Percentiles rank a stretch among this genome's conserved stretches.
phyloP scores from a whole-genome alignment of 2,113 vertebrate species.

The Stegastes partitus region DNA sequence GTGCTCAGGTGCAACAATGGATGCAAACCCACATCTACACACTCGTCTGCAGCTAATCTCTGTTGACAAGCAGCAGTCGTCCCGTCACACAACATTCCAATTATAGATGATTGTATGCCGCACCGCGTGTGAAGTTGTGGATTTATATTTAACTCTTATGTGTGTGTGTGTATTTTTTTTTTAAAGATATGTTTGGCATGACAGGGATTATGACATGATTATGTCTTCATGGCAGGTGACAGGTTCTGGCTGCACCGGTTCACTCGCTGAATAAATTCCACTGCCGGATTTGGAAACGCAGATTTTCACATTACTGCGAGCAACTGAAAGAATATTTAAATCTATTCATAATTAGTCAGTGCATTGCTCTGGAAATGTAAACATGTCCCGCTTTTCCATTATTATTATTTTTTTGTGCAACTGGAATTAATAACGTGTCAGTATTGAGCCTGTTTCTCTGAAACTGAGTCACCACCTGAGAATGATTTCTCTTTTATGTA shows the following conservation, averaged over 20 bases:
- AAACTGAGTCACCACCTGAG: neutral
- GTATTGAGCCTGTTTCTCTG: neutral
- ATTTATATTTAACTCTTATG: constrained; percentile 41
- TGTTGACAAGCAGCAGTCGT: constrained; percentile 61
- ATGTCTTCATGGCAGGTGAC: constrained; percentile 22
- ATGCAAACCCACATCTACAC: constrained; percentile 6
- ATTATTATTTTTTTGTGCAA: too few relatives aligned
- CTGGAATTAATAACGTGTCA: neutral
- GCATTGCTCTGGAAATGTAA: neutral
- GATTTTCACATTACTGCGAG: neutral
- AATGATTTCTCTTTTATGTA: neutral
- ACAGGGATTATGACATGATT: constrained; percentile 41
- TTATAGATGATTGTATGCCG: constrained; percentile 51
- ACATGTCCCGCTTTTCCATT: too few relatives aligned
- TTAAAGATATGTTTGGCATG: constrained; percentile 38
- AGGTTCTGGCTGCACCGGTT: constrained; percentile 10
- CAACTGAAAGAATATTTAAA: constrained; percentile 2
- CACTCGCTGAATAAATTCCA: constrained; percentile 13
- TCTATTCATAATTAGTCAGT: neutral
- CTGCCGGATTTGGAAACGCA: constrained; percentile 16
- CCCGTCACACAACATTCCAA: constrained; percentile 45
- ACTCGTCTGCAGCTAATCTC: constrained; percentile 54
- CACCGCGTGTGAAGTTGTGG: constrained; percentile 38
- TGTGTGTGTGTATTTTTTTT: constrained; percentile 20
- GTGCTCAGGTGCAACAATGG: constrained; percentile 54